Evolutionary conservation across 2,797 vertebrate species (phyloP), one percentile per base, ranked within the genome.

Genomic region (Sebastiscus albofasciatus): DNA sequence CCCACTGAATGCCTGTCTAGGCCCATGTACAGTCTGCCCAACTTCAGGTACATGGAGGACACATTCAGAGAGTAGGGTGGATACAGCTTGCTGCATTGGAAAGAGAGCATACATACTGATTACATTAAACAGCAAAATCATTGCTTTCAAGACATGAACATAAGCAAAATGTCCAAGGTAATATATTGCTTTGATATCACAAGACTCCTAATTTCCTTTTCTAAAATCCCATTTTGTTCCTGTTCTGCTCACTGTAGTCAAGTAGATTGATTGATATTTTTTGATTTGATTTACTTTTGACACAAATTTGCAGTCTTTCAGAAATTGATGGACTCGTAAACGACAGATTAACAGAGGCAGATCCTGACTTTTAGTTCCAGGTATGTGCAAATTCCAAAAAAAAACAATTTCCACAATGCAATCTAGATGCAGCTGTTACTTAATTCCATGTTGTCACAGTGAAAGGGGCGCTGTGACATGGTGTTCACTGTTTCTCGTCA

Each of bases 41-140:
- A 69, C 90, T 99, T 99, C 93, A 99, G 94, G 95, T 97, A 98
- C 96, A 99, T 96, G 76, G 98, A 99, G 36, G 98, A 97, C 86
- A 99, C 97, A 0, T 99, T 99, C 86, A 99, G 84, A 0, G 98
- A 99, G 93, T 97, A 97, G 49, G 96, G 72, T 0, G 98, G 97
- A 58, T 99, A 99, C 84, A 99, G 95, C 84, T 96, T 94, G 64
- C 98, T 96, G 88, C 9, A 83, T 11, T 73, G 60, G 60, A 80
- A 16, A 83, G 2, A 71, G 5, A 76, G 54, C 22, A 72, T 1
- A 56, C 6, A 36, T 1, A 18, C 29, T 31, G 36, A 55, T 31
- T 29, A 64, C 8, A 60, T 56, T 8, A 27, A 29, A 34, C 34
- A n/a, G 4, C 4, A 20, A 5, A 36, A 69, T 12, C 3, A 26